Conservation (phyloP, 1,140 invertebrate genomes). For the Orchesella cincta region DNA sequence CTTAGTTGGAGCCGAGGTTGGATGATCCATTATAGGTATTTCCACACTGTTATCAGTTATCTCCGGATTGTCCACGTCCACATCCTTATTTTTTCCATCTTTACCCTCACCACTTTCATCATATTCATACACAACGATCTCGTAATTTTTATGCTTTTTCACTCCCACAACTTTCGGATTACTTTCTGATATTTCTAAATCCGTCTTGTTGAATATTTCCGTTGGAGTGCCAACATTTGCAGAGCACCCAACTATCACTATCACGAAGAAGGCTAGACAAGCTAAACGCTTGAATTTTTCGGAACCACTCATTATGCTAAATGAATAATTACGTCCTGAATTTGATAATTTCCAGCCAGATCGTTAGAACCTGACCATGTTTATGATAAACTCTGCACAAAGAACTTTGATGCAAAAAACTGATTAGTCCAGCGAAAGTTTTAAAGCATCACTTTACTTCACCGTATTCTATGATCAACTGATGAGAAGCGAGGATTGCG, state of each 20-base stretch:
- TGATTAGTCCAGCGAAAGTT: too few species aligned
- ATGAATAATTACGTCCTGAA: too few species aligned
- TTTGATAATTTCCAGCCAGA: too few species aligned
- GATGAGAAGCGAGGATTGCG: background rate
- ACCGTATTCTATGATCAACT: too few species aligned
- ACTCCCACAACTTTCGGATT: conserved; percentile 34
- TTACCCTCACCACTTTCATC: conserved; percentile 7
- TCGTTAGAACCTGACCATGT: too few species aligned
- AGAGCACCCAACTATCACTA: background rate
- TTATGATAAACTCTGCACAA: too few species aligned
- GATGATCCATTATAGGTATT: background rate
- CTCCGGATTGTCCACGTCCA: background rate
- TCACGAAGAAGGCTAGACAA: background rate
- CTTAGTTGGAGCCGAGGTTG: background rate
- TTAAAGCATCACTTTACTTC: too few species aligned
- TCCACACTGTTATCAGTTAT: background rate
- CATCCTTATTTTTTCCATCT: background rate
- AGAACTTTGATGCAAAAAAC: too few species aligned
- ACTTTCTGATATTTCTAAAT: background rate
- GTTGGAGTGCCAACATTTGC: background rate
- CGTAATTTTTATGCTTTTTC: conserved; percentile 43
- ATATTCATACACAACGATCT: conserved; percentile 41
- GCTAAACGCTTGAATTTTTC: background rate
- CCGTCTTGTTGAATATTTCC: conserved; percentile 16
- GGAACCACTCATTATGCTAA: too few species aligned